Percentiles rank a stretch among this genome's conserved stretches.
phyloP scores from a whole-genome alignment of 2,888 invertebrate species.

The Lypha dubia region DNA sequence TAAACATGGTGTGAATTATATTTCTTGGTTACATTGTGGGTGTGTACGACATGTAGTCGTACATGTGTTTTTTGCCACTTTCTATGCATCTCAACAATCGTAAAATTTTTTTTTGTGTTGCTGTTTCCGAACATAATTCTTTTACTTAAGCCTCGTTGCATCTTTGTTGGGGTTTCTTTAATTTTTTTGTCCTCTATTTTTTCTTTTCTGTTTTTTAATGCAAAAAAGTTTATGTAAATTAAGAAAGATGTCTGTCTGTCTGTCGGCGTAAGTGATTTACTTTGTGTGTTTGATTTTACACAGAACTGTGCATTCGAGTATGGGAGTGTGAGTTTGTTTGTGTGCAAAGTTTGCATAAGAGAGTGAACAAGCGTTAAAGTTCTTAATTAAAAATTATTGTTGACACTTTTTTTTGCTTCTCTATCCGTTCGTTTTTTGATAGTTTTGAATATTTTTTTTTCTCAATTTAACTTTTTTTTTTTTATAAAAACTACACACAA shows the following conservation, averaged over 20 bases:
- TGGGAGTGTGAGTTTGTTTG: too few species aligned
- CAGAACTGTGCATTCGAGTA: constrained; percentile 8
- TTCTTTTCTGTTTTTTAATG: neutral
- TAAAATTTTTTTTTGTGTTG: too few species aligned
- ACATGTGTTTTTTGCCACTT: constrained; percentile 70
- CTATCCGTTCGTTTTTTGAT: constrained; percentile 5
- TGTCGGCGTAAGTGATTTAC: constrained; percentile 60
- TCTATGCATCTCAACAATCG: constrained; percentile 61
- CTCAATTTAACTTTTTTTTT: constrained; percentile 31
- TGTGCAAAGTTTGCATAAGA: constrained; percentile 11
- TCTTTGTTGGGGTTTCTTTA: constrained; percentile 49
- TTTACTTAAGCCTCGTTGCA: constrained; percentile 65
- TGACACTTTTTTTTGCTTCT: constrained; percentile 67
- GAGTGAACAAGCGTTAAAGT: constrained; percentile 69
- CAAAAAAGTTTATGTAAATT: constrained; percentile 68
- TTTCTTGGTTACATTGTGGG: constrained; percentile 66
- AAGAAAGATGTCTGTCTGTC: too few species aligned
- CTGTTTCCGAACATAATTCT: constrained; percentile 61
- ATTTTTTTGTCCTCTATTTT: constrained; percentile 9
- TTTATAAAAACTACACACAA: neutral
- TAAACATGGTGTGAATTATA: constrained; percentile 64
- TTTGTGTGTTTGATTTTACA: constrained; percentile 38
- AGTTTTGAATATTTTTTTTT: constrained; percentile 23
- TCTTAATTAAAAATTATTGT: constrained; percentile 75
- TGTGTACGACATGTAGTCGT: constrained; percentile 69